These are phyloP conservation scores for Melanocharis versteri DNA, from an alignment of 2,113 vertebrate species.

Conservation along the genomic window DNA sequence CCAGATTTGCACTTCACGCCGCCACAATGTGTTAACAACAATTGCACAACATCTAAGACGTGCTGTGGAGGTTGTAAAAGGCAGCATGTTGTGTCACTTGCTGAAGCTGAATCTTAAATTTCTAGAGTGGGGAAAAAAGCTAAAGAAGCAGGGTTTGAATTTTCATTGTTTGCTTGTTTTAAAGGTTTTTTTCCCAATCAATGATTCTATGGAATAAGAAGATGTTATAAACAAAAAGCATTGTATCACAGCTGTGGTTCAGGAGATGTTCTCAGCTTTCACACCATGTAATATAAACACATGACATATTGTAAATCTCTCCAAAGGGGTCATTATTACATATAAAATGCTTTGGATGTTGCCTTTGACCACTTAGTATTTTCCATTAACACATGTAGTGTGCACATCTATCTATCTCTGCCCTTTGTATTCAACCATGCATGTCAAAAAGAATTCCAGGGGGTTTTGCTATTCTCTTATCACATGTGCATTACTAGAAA, in stretches of 20 bases:
- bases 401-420: background rate
- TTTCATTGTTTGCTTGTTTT: background rate
- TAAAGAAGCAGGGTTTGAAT: accelerated
- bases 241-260: background rate
- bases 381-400: background rate
- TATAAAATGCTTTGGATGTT: background rate
- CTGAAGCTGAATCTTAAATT: background rate
- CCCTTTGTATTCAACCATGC: background rate
- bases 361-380: background rate
- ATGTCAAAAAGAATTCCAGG: background rate
- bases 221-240: background rate
- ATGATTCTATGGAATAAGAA: background rate
- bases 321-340: background rate
- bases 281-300: background rate
- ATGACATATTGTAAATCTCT: background rate
- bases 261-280: background rate
- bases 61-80: background rate
- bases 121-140: background rate
- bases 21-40: background rate
- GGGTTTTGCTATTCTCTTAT: background rate
- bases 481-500: background rate
- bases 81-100: background rate
- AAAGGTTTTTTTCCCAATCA: background rate
- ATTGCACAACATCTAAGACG: background rate
- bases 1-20: background rate